These are phyloP conservation scores for Pristionchus exspectatus DNA, from an alignment of 2,888 invertebrate species.

Conservation along the genomic window DNA sequence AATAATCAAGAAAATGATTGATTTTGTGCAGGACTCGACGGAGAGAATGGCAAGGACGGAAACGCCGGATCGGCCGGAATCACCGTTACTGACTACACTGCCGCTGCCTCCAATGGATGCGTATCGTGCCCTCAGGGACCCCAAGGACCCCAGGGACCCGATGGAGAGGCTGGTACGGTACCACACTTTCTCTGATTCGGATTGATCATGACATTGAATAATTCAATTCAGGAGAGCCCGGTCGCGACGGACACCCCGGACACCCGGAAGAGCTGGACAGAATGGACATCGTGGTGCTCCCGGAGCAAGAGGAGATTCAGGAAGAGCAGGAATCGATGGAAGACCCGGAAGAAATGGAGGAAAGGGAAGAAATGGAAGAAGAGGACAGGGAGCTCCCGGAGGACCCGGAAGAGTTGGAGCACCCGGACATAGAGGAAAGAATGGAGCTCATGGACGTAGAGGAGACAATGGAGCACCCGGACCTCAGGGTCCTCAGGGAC, in stretches of 20 bases:
- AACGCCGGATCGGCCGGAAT: slow-evolving; percentile 8
- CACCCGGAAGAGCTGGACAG: slow-evolving; percentile 62
- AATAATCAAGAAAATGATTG: not conserved
- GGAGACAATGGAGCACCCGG: slow-evolving; percentile 38
- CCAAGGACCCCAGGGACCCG: slow-evolving; percentile 67
- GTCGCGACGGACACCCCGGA: slow-evolving; percentile 65
- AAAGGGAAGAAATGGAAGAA: slow-evolving; percentile 59
- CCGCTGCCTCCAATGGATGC: slow-evolving; percentile 19
- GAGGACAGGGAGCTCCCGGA: slow-evolving; percentile 64
- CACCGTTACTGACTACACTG: slow-evolving; percentile 27
- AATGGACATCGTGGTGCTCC: slow-evolving; percentile 59
- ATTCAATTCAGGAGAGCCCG: slow-evolving; percentile 59
- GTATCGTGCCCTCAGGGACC: slow-evolving; percentile 64
- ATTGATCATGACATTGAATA: not conserved
- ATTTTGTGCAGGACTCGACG: slow-evolving; percentile 27
- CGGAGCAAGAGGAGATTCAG: slow-evolving; percentile 62
- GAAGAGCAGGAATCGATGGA: slow-evolving; percentile 67
- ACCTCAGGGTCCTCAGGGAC: slow-evolving; percentile 13
- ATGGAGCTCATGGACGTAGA: not conserved
- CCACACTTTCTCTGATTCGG: not conserved
- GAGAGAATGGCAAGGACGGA: slow-evolving; percentile 39
- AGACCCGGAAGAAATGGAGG: slow-evolving; percentile 61
- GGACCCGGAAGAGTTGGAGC: slow-evolving; percentile 66
- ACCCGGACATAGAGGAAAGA: slow-evolving; percentile 59
- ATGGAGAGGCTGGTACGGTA: slow-evolving; percentile 63